Base-by-base conservation (phyloP, 92 coral and sea anemone species). In the Meandrina meandrites region DNA sequence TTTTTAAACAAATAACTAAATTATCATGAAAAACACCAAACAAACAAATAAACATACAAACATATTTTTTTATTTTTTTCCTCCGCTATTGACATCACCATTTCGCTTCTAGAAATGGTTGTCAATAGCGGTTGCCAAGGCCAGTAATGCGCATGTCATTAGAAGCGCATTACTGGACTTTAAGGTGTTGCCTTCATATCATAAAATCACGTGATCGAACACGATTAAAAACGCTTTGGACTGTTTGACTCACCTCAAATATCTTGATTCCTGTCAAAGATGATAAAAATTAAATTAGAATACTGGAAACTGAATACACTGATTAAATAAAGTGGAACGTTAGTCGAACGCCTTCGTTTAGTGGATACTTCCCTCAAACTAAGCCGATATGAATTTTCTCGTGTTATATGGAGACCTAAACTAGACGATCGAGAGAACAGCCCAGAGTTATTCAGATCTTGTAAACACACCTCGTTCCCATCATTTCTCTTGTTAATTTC, bases 141-240 rank as follows among this genome's bases (percentile, higher is more conserved):
- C 86, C 86, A 82, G 79, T 82, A 82, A 50, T 40, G 34, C 79
- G 67, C 86, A 48, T 70, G 86, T 53, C 27, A 67, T 67, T 7
- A 27, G 58, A 1, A 19, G 68, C 79, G 79, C 19, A 30, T 82
- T 82, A 82, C 78, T 82, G 86, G 79, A n/a, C 12, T 48, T 70
- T 48, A 69, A n/a, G 11, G 31, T 62, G 84, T 24, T 81, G 79
- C 86, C 86, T 82, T 62, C 86, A 82, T 82, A 82, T 51, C 78
- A 82, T 48, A 73, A 27, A 21, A 5, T 70, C 78, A 82, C 31
- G 31, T 19, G 69, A 37, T 14, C 31, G 9, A 24, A 60, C 62
- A 10, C 19, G 5, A 79, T 24, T 8, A 0, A 15, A 19, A 4
- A 16, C 81, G 6, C n/a, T n/a, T n/a, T n/a, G 24, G 51, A 82